Conservation (phyloP, 1,140 invertebrate genomes). For the Musca domestica region DNA sequence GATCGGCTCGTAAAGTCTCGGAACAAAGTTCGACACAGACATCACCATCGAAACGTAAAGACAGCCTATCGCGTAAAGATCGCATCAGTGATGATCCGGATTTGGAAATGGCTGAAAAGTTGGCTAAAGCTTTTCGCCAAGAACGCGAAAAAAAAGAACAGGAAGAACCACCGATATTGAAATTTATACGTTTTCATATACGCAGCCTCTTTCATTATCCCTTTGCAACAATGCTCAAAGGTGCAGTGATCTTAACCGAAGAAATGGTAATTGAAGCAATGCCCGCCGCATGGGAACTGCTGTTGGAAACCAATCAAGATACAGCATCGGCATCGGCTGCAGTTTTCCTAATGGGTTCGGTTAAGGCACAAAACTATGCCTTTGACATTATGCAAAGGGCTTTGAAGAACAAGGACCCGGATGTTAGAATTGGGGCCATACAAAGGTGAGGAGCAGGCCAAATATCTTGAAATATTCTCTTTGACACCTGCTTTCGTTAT, state of each 20-base stretch:
- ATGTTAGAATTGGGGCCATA: slow-evolving; percentile 64
- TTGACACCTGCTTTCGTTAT: not conserved
- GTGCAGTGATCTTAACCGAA: slow-evolving; percentile 83
- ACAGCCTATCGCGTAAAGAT: slow-evolving; percentile 70
- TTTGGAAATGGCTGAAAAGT: slow-evolving; percentile 47
- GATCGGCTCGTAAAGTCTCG: slow-evolving; percentile 65
- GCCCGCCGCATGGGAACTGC: slow-evolving; percentile 89
- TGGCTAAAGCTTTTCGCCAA: slow-evolving; percentile 40
- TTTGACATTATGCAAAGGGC: slow-evolving; percentile 84
- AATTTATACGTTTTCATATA: slow-evolving; percentile 82
- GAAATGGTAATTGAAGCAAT: slow-evolving; percentile 86
- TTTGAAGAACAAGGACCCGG: slow-evolving; percentile 77
- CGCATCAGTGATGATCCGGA: slow-evolving; percentile 55
- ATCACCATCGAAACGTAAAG: slow-evolving; percentile 72
- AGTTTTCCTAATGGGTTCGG: slow-evolving; percentile 87
- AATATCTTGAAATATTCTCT: no score
- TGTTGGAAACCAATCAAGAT: slow-evolving; percentile 78
- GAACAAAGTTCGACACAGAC: slow-evolving; percentile 73
- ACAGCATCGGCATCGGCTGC: slow-evolving; percentile 79
- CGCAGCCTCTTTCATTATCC: slow-evolving; percentile 85
- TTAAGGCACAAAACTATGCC: slow-evolving; percentile 83
- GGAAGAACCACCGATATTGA: slow-evolving; percentile 70
- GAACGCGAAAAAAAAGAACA: slow-evolving; percentile 59
- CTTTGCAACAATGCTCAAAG: slow-evolving; percentile 85
- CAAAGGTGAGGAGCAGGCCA: slow-evolving; percentile 55